These are phyloP conservation scores for Oscheius sp. DNA, from an alignment of 2,888 invertebrate species.

Conservation along the genomic window DNA sequence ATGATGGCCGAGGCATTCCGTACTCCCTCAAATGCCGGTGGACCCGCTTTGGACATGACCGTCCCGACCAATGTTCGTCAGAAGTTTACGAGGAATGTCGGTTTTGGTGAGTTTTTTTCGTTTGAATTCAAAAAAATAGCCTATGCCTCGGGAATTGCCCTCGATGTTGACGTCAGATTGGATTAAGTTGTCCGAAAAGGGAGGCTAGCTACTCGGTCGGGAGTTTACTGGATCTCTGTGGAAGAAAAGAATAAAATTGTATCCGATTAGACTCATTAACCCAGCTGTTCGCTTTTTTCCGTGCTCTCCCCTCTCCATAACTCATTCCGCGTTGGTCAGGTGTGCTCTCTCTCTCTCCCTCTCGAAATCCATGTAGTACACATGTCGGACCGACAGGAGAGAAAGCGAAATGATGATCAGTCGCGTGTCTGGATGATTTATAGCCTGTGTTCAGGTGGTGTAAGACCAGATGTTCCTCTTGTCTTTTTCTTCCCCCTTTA, in stretches of 20 bases:
- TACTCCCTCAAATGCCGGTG: constrained; percentile 13
- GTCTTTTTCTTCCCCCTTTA: background rate
- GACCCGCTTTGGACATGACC: constrained; percentile 54
- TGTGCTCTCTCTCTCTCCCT: constrained; percentile 28
- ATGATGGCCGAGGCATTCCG: constrained; percentile 59
- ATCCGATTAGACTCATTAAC: background rate
- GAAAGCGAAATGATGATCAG: background rate
- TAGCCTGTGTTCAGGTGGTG: constrained; percentile 16
- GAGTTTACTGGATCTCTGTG: background rate
- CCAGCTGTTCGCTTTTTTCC: background rate
- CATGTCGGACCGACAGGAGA: constrained; percentile 23
- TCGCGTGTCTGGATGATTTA: constrained; percentile 22
- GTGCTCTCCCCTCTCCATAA: background rate
- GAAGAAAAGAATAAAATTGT: background rate
- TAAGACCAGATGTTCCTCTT: constrained; percentile 6
- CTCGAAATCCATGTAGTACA: constrained; percentile 29
- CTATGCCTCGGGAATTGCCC: background rate
- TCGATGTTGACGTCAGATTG: constrained; percentile 22
- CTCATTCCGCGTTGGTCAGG: constrained; percentile 26
- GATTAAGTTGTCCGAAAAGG: constrained; percentile 31
- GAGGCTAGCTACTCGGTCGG: background rate
- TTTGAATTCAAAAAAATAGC: background rate
- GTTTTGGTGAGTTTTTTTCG: constrained; percentile 56
- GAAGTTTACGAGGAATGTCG: constrained; percentile 61
- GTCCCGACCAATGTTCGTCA: constrained; percentile 65